Conservation (phyloP, 2,113 vertebrate genomes). For the Indicator maculatus region DNA sequence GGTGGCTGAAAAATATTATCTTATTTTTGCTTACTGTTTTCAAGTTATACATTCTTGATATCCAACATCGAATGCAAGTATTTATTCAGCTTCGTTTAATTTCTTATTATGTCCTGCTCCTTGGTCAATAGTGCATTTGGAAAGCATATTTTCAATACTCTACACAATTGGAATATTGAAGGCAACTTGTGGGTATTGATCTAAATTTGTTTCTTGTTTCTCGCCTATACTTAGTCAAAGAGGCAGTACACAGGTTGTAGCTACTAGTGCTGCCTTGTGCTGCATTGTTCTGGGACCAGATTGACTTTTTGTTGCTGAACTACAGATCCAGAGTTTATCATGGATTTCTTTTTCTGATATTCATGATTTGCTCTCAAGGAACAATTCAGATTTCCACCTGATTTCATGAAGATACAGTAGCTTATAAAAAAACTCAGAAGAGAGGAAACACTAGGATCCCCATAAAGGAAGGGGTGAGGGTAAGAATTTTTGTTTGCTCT, state of each 20-base stretch:
- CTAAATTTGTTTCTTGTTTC: slow-evolving; percentile 73
- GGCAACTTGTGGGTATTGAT: slow-evolving; percentile 65
- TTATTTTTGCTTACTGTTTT: slow-evolving; percentile 53
- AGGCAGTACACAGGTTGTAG: not conserved
- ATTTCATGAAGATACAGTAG: not conserved
- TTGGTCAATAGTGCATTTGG: slow-evolving; percentile 71
- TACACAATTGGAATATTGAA: slow-evolving; percentile 60
- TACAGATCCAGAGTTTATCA: not conserved
- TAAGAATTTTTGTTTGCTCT: not conserved
- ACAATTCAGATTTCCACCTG: not conserved
- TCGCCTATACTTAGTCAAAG: slow-evolving; percentile 1
- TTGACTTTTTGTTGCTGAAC: not conserved
- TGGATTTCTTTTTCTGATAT: not conserved
- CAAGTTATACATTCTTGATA: slow-evolving; percentile 37
- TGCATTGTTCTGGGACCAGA: not conserved
- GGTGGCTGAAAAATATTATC: not conserved
- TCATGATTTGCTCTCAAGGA: not conserved
- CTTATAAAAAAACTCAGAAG: not conserved
- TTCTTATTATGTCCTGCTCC: slow-evolving; percentile 65
- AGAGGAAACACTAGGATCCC: not conserved
- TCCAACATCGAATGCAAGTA: slow-evolving; percentile 14
- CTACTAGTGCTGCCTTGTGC: not conserved
- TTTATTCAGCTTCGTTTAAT: slow-evolving; percentile 79
- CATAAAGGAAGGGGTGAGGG: not conserved
- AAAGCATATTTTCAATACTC: slow-evolving; percentile 53